Evolutionary conservation across 1,140 invertebrate species (phyloP), one percentile per base, ranked within the genome.

Genomic region (Drosophila parvula): DNA sequence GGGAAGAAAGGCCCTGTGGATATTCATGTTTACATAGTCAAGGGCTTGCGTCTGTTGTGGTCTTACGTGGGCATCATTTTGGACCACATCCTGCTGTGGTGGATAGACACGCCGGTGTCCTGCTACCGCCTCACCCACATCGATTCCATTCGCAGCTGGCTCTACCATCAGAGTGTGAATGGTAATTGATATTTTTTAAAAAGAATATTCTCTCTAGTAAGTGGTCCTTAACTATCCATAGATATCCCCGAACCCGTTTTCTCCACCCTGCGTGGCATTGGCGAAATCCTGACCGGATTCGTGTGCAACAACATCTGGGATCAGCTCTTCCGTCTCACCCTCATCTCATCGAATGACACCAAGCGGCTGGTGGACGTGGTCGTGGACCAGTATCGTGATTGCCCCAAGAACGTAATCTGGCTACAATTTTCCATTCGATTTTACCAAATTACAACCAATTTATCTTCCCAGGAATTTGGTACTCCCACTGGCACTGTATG

Each of bases 31-130:
- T 91, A 88, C 44, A 83, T 91, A 22, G 69, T 81, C 27, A 94
- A 94, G 58, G 95, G 95, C 56, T 92, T 94, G 74, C 93, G 94
- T 74, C 91, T 94, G 7, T 85, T 96, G 16, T 96, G 96, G 96
- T 94, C 94, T 3, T 94, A 96, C 71, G 94, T 96, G 5, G 96
- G 95, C 5, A 94, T 94, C 44, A 95, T 94, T 83, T 91, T 96
- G 48, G 96, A 97, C 84, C 96, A 97, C 74, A 94, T 96, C 6
- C 92, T 97, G n/a, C 92, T 97, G 1, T 97, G 96, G 96, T 96
- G 96, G 96, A 95, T 95, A 7, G 91, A 94, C 2, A 94, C 94
- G 65, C 95, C 95, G 0, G 92, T 96, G 7, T 94, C 95, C 18
- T 94, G 93, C 40, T 94, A 94, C 90, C 94, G 95, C 57, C 94